These are phyloP conservation scores for Antigone vipio DNA, from an alignment of 2,113 vertebrate species.

Conservation along the genomic window DNA sequence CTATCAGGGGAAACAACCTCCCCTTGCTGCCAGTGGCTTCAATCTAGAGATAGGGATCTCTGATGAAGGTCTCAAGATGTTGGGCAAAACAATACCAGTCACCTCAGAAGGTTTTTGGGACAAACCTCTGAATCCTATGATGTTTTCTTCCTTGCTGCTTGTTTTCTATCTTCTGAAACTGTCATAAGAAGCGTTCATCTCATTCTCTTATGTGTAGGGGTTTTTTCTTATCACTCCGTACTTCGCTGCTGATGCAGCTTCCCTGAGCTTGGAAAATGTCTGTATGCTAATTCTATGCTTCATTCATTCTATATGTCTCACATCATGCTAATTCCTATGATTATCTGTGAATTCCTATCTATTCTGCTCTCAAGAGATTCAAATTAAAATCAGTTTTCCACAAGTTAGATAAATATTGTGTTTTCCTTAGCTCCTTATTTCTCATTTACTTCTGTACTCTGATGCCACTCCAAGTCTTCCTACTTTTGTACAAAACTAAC, in stretches of 20 bases:
- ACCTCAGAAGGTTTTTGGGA: background rate
- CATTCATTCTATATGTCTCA: background rate
- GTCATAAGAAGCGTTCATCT: background rate
- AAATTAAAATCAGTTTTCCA: background rate
- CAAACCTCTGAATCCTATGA: background rate
- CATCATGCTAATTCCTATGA: background rate
- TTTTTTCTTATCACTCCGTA: background rate
- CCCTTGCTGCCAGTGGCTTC: background rate
- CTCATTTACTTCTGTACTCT: background rate
- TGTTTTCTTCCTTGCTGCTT: background rate
- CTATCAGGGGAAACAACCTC: background rate
- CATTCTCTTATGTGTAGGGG: accelerated
- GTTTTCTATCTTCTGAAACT: background rate
- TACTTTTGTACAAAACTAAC: background rate
- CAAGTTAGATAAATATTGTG: background rate
- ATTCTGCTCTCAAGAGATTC: background rate
- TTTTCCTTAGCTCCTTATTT: background rate
- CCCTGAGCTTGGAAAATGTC: background rate
- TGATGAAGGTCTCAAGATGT: background rate
- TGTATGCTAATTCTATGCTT: background rate
- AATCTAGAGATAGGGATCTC: background rate
- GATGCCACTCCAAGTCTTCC: background rate
- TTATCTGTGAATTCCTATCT: background rate
- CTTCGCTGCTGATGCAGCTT: background rate
- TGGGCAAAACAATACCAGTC: background rate